These are phyloP conservation scores for Cataglyphis albicans DNA, from an alignment of 2,888 invertebrate genomes.

Conservation along the genomic window DNA sequence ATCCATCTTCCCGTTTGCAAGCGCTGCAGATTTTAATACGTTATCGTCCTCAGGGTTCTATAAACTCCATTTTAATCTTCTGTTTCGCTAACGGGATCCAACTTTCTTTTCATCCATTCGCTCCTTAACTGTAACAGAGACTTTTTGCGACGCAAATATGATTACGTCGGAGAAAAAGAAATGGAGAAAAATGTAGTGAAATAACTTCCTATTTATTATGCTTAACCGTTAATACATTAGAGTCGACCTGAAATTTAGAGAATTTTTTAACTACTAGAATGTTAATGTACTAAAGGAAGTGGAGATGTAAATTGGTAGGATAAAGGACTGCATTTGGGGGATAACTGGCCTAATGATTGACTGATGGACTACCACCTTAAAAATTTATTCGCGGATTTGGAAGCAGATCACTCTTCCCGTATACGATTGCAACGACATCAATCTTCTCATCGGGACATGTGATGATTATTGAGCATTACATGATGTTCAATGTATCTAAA, in stretches of 20 bases:
- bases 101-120: constrained; percentile 47
- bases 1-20: constrained; percentile 30
- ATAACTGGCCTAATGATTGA: constrained; percentile 19
- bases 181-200: constrained; percentile 51
- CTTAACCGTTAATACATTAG: constrained; percentile 36
- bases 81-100: constrained; percentile 27
- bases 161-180: constrained; percentile 13
- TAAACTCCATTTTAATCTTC: constrained; percentile 64
- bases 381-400: constrained; percentile 19
- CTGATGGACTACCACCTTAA: constrained; percentile 25
- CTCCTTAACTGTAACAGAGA: constrained; percentile 41
- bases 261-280: constrained; percentile 5
- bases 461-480: constrained; percentile 36
- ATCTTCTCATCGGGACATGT: constrained; percentile 28
- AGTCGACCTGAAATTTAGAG: constrained; percentile 40
- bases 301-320: constrained; percentile 8
- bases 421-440: constrained; percentile 8
- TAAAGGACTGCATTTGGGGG: constrained; percentile 8
- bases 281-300: neutral
- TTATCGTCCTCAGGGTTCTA: constrained; percentile 40
- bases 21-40: constrained; percentile 51
- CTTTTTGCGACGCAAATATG: constrained; percentile 36
- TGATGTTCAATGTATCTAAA: constrained; percentile 15
- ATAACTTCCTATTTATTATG: constrained; percentile 57
- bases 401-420: neutral